Conservation (phyloP, 2,888 invertebrate species). For the Temnothorax rugatulus region DNA sequence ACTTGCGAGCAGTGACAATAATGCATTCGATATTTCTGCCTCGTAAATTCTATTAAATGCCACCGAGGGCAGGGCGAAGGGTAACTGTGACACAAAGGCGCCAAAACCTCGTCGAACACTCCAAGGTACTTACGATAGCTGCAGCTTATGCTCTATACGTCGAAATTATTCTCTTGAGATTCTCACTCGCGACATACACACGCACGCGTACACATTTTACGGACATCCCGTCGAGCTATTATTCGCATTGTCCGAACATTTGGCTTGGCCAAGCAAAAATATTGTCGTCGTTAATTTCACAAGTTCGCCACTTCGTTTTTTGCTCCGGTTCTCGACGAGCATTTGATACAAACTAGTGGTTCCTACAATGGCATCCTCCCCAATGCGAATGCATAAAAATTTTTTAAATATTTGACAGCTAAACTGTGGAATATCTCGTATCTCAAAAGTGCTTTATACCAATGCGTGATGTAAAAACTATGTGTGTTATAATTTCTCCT, state of each 20-base stretch:
- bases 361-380: conserved; percentile 24
- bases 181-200: conserved; percentile 16
- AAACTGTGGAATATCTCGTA: conserved; percentile 5
- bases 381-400: conserved; percentile 36
- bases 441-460: background rate
- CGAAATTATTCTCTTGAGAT: conserved; percentile 53
- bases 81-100: conserved; percentile 41
- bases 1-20: conserved; percentile 40
- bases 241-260: conserved; percentile 69
- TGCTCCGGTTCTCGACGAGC: conserved; percentile 23
- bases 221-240: conserved; percentile 63
- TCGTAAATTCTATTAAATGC: conserved; percentile 53
- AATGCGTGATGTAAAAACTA: background rate
- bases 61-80: conserved; percentile 29
- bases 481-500: background rate
- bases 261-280: conserved; percentile 57
- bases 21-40: conserved; percentile 37
- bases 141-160: conserved; percentile 23
- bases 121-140: conserved; percentile 41
- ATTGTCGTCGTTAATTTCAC: conserved; percentile 55
- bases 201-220: background rate
- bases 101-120: conserved; percentile 47
- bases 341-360: conserved; percentile 38
- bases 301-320: conserved; percentile 40
- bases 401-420: conserved; percentile 7